Evolutionary conservation across 2,888 invertebrate species (phyloP).

Genomic region (Torymus auratus): DNA sequence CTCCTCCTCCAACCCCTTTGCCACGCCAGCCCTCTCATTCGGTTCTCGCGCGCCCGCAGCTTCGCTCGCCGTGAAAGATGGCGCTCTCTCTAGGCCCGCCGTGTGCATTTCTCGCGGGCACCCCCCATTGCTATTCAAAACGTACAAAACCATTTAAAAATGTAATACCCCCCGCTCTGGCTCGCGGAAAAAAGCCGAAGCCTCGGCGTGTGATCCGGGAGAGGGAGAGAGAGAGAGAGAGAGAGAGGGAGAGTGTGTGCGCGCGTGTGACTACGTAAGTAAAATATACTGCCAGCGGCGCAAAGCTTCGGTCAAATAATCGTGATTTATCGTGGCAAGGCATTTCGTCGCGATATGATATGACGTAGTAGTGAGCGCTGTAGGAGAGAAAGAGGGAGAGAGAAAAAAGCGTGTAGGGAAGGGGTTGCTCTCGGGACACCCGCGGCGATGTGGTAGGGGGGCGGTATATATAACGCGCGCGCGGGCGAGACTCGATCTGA

Average conservation of each 20-base stretch:
- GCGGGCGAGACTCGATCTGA: slow-evolving; percentile 45
- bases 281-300: slow-evolving; percentile 75
- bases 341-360: slow-evolving; percentile 71
- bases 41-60: slow-evolving; percentile 19
- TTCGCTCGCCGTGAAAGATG: slow-evolving; percentile 43
- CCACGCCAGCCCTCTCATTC: slow-evolving; percentile 16
- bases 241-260: slow-evolving; percentile 52
- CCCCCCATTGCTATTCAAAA: slow-evolving; percentile 76
- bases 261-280: slow-evolving; percentile 74
- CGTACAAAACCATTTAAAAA: slow-evolving; percentile 77
- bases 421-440: too few species aligned
- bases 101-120: slow-evolving; percentile 30
- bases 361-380: slow-evolving; percentile 37
- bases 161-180: slow-evolving; percentile 70
- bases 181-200: slow-evolving; percentile 58
- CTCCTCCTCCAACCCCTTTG: neutral
- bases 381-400: slow-evolving; percentile 2
- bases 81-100: slow-evolving; percentile 45
- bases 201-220: slow-evolving; percentile 70
- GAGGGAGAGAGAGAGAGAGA: too few species aligned
- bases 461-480: neutral
- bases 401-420: neutral
- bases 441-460: neutral
- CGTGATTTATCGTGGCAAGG: slow-evolving; percentile 76
- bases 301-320: slow-evolving; percentile 77